Evolutionary conservation across 1,140 invertebrate species (phyloP), one percentile per base, ranked within the genome.

Genomic region (Pristionchus pacificus): DNA sequence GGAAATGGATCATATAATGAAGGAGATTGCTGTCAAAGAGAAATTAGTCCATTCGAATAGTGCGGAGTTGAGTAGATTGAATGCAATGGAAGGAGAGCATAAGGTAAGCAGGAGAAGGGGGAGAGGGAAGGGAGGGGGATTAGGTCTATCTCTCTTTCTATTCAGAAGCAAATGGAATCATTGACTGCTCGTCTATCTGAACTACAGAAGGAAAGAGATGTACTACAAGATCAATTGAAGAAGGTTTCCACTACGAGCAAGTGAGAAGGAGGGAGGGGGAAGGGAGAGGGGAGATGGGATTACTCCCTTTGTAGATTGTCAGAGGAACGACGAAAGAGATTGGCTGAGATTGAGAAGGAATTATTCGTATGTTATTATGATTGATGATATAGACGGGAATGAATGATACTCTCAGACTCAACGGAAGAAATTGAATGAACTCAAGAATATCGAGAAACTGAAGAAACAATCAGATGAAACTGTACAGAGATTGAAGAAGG

Each of bases 341-440:
- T 75, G 33, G 62, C 72, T 27, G 74, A 75, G n/a, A 28, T 75
- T 1, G 74, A 75, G 38, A 3, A 49, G 29, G 57, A 73, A 33
- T 38, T 72, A 14, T 27, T 32, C 0, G 60, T 61, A 13, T 60
- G 63, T 28, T 68, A 73, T 19, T 49, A 49, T 49, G 6, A 19
- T 49, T 19, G 6, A 49, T 49, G 38, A 49, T 19, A 49, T 49
- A 49, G 6, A 10, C 6, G 38, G 19, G 6, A 49, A 10, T 49
- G 38, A 49, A n/a, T n/a, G n/a, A n/a, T n/a, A n/a, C n/a, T n/a
- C n/a, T n/a, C n/a, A 49, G 38, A 49, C 19, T 49, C 38, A 49
- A 49, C 38, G 38, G 66, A 73, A 73, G 27, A 59, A 31, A 15
- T 49, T 73, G 1, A 33, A 27, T 6, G 71, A 73, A 10, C 24